Conservation (phyloP, 2,113 vertebrate species). For the Otus sunia region DNA sequence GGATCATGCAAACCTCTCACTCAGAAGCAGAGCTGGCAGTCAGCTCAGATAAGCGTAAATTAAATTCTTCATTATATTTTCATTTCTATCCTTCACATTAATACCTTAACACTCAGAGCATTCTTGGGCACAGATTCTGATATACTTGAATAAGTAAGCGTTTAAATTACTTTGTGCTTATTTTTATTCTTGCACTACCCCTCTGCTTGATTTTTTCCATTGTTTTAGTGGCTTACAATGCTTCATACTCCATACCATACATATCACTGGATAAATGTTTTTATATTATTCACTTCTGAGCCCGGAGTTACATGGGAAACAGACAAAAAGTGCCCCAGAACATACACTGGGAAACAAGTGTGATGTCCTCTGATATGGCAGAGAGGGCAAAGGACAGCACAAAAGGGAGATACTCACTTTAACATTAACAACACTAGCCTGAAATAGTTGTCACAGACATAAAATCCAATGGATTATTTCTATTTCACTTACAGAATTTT, state of each 20-base stretch:
- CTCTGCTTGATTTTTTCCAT: background rate
- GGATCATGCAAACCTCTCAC: background rate
- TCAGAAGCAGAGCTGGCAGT: background rate
- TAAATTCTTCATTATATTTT: background rate
- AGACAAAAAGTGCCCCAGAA: background rate
- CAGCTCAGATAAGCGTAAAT: background rate
- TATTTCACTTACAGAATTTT: background rate
- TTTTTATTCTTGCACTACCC: background rate
- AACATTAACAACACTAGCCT: background rate
- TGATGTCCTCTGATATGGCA: background rate
- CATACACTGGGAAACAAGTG: background rate
- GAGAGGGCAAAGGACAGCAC: background rate
- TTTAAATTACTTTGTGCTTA: background rate
- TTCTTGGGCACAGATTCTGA: background rate
- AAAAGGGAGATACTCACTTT: background rate
- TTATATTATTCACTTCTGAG: background rate
- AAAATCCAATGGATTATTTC: background rate
- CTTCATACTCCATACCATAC: background rate
- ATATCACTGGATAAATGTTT: background rate
- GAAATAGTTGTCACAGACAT: background rate
- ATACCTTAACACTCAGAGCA: background rate
- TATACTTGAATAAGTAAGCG: background rate
- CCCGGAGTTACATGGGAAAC: rapidly evolving
- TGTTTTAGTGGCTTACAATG: background rate
- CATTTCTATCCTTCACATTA: background rate